These are phyloP conservation scores for Sus cebifrons DNA, from an alignment of 2,797 vertebrate species.

Conservation along the genomic window DNA sequence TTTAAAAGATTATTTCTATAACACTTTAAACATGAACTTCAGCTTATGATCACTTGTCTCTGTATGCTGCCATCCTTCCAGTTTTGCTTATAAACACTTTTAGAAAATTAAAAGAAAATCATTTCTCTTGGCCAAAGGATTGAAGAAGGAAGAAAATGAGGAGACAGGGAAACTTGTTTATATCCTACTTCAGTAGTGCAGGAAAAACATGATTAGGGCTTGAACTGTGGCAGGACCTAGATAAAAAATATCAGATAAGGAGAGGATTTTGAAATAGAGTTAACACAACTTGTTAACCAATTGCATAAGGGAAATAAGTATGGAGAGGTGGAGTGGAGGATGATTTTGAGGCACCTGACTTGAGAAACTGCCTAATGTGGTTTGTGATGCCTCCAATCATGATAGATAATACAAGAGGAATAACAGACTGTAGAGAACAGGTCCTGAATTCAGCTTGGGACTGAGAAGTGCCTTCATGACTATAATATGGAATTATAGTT, in stretches of 20 bases:
- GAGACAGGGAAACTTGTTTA: neutral
- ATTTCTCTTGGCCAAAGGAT: neutral
- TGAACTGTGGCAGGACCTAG: constrained; percentile 8
- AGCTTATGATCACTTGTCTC: neutral
- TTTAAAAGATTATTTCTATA: neutral
- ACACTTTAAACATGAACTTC: constrained; percentile 14
- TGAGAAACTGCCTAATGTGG: constrained; percentile 1
- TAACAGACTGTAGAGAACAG: neutral
- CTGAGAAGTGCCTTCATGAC: neutral
- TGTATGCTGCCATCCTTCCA: neutral
- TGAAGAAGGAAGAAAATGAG: neutral
- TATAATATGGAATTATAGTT: neutral
- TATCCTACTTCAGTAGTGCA: neutral
- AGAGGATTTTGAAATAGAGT: constrained; percentile 33
- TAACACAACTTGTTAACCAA: neutral
- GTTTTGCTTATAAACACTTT: neutral
- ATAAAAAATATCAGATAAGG: neutral
- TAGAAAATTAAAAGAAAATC: neutral
- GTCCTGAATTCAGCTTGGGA: constrained; percentile 17
- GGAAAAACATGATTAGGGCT: neutral
- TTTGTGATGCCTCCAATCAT: neutral
- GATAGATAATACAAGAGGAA: constrained; percentile 4
- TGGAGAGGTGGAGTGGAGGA: neutral
- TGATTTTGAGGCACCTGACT: constrained; percentile 4
- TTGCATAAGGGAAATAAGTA: constrained; percentile 1